phyloP scores from a whole-genome alignment of 2,888 invertebrate species.

The Alsophila aescularia region DNA sequence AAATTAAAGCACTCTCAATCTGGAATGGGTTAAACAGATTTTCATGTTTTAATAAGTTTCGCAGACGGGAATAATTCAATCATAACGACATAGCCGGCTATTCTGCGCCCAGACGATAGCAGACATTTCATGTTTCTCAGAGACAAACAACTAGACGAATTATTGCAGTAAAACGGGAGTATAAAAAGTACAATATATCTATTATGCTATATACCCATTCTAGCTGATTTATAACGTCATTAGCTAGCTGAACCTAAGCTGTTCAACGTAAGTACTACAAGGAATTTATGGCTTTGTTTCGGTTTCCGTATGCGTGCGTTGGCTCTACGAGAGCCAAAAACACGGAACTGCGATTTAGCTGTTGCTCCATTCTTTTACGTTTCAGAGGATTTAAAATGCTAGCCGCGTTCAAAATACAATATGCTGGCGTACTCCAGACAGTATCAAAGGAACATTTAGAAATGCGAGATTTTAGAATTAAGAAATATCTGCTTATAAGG shows the following conservation, averaged over 20 bases:
- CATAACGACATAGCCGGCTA: slow-evolving; percentile 23
- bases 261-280: slow-evolving; percentile 38
- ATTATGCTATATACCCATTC: neutral
- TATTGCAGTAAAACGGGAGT: slow-evolving; percentile 12
- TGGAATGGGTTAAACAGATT: slow-evolving; percentile 24
- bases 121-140: slow-evolving; percentile 14
- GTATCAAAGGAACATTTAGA: slow-evolving; percentile 50
- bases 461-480: slow-evolving; percentile 42
- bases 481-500: slow-evolving; percentile 32
- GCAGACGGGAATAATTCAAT: slow-evolving; percentile 35
- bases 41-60: slow-evolving; percentile 28
- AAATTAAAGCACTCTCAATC: slow-evolving; percentile 30
- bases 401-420: slow-evolving; percentile 53
- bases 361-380: slow-evolving; percentile 54
- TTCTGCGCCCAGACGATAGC: slow-evolving; percentile 5
- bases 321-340: slow-evolving; percentile 58
- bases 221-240: slow-evolving; percentile 26
- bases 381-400: slow-evolving; percentile 51
- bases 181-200: slow-evolving; percentile 22
- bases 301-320: slow-evolving; percentile 63
- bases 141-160: slow-evolving; percentile 16
- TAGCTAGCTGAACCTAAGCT: slow-evolving; percentile 38
- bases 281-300: slow-evolving; percentile 59
- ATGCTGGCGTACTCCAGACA: slow-evolving; percentile 48
- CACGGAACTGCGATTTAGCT: slow-evolving; percentile 61